A percentile compares a stretch with the other conserved stretches of the same genome.
Evolutionary conservation across 2,888 invertebrate genomes (phyloP).

Genomic region (Nycteola revayana): DNA sequence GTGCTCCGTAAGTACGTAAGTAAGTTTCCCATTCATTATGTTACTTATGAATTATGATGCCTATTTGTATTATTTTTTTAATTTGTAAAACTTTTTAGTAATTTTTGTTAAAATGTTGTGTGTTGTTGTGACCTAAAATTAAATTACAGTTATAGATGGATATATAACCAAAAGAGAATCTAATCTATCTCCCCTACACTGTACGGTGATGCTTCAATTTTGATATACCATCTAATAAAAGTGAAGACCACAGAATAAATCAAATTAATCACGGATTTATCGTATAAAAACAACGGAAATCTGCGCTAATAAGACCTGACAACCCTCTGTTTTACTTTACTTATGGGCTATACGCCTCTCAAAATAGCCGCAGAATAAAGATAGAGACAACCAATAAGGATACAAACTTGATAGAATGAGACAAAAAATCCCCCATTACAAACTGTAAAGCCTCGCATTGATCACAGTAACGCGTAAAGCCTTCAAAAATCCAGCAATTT

Average conservation of each 20-base stretch:
- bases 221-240: background rate
- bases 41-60: too few species aligned
- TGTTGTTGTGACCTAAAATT: too few species aligned
- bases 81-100: too few species aligned
- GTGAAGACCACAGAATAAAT: conserved; percentile 42
- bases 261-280: conserved; percentile 41
- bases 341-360: conserved; percentile 47
- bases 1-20: too few species aligned
- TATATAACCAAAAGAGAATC: too few species aligned
- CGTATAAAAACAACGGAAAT: conserved; percentile 50
- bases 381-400: conserved; percentile 39
- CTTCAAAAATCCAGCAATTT: conserved; percentile 76
- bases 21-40: too few species aligned
- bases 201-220: too few species aligned
- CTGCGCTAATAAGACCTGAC: conserved; percentile 67
- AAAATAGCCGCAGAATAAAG: conserved; percentile 48
- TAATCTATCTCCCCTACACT: too few species aligned
- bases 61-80: too few species aligned
- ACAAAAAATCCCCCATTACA: conserved; percentile 62
- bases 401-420: conserved; percentile 38
- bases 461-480: conserved; percentile 76
- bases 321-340: conserved; percentile 40
- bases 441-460: conserved; percentile 72
- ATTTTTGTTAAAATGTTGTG: too few species aligned
- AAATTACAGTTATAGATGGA: too few species aligned